phyloP scores from a whole-genome alignment of 2,797 vertebrate species.

The Phalloptychus januarius region DNA sequence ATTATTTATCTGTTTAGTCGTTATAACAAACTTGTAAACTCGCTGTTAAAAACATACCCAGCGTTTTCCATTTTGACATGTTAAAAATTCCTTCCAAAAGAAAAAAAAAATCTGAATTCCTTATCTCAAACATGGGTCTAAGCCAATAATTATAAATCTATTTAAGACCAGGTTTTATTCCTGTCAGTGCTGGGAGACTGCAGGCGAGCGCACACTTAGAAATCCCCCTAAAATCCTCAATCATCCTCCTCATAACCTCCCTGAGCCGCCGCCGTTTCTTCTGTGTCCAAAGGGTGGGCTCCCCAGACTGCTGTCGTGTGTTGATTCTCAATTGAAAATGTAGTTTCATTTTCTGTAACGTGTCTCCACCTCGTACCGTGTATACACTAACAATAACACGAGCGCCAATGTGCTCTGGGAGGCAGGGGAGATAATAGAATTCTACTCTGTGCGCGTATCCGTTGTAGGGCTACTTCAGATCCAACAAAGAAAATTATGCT shows the following conservation, averaged over 20 bases:
- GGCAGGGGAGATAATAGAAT: slow-evolving; percentile 51
- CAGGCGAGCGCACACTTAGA: slow-evolving; percentile 18
- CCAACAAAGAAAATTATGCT: slow-evolving; percentile 52
- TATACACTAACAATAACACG: slow-evolving; percentile 40
- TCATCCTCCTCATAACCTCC: slow-evolving; percentile 46
- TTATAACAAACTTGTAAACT: not conserved
- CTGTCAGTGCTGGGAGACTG: slow-evolving; percentile 19
- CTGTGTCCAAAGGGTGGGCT: slow-evolving; percentile 28
- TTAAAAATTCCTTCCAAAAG: not conserved
- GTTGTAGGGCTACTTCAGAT: slow-evolving; percentile 50
- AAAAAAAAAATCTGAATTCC: slow-evolving; percentile 1
- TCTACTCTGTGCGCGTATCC: slow-evolving; percentile 25
- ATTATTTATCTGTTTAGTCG: not conserved
- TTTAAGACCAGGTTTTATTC: slow-evolving; percentile 27
- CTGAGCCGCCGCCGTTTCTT: slow-evolving; percentile 33
- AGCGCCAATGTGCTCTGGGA: slow-evolving; percentile 31
- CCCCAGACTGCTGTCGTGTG: slow-evolving; percentile 29
- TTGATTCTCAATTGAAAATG: slow-evolving; percentile 50
- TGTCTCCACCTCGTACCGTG: slow-evolving; percentile 29
- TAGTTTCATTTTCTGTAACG: slow-evolving; percentile 51
- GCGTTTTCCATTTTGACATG: not conserved
- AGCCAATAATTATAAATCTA: slow-evolving; percentile 37
- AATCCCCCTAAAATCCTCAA: slow-evolving; percentile 38
- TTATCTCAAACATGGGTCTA: slow-evolving; percentile 28
- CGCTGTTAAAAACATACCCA: not conserved